Conservation (phyloP, 2,113 vertebrate genomes). For the Oreochromis spilurus region DNA sequence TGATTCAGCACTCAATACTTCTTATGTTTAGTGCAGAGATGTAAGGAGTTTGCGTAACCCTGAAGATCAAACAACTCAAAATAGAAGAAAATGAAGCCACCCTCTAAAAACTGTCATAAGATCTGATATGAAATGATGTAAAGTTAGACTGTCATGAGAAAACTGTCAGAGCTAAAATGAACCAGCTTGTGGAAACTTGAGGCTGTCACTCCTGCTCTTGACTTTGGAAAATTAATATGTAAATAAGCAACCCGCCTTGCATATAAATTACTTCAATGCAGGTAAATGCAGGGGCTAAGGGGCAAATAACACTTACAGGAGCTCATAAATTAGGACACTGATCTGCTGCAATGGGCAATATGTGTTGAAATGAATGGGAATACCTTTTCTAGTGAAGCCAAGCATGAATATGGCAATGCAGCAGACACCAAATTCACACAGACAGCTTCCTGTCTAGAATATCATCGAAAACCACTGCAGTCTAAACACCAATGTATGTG, state of each 20-base stretch:
- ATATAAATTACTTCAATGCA: constrained; percentile 43
- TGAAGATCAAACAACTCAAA: constrained; percentile 27
- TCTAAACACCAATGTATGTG: constrained; percentile 24
- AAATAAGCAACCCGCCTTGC: constrained; percentile 16
- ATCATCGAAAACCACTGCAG: constrained; percentile 42
- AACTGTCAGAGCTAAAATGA: not conserved
- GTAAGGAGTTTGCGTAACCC: not conserved
- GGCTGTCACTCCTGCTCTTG: not conserved
- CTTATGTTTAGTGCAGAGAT: not conserved
- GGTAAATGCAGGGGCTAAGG: not conserved
- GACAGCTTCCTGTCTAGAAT: constrained; percentile 35
- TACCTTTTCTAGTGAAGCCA: constrained; percentile 50
- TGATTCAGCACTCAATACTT: constrained; percentile 31
- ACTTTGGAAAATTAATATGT: constrained; percentile 26
- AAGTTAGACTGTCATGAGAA: not conserved
- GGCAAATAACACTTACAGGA: not conserved
- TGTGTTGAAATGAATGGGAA: constrained; percentile 16
- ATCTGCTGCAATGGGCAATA: constrained; percentile 41
- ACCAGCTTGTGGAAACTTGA: constrained; percentile 27
- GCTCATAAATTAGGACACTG: constrained; percentile 25
- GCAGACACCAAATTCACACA: constrained; percentile 44
- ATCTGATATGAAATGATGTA: not conserved
- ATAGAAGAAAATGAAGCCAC: not conserved
- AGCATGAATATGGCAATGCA: constrained; percentile 56
- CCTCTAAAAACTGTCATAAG: not conserved